These are phyloP conservation scores for Sebastes flavidus DNA, from an alignment of 2,797 vertebrate species.

Conservation along the genomic window DNA sequence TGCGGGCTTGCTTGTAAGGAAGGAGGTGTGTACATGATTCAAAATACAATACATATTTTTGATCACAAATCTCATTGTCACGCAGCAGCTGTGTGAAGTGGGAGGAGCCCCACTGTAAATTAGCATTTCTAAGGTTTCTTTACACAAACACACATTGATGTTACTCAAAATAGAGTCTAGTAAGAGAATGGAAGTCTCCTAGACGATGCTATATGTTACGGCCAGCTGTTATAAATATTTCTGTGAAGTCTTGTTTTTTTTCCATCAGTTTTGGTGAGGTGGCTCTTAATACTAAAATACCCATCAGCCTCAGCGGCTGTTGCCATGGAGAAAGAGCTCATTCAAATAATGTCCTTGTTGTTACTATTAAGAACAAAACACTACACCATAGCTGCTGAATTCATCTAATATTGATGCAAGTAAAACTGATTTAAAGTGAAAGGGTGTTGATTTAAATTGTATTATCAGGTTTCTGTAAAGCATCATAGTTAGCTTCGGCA, in stretches of 20 bases:
- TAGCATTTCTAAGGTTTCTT: slow-evolving; percentile 3
- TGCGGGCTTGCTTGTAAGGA: background rate
- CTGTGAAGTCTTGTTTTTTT: background rate
- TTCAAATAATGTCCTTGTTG: background rate
- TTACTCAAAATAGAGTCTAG: background rate
- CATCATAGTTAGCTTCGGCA: background rate
- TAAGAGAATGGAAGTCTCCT: background rate
- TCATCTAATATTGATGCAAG: background rate
- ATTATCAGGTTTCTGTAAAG: background rate
- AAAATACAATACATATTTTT: background rate
- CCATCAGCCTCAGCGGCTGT: slow-evolving; percentile 1
- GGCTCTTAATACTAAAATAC: background rate
- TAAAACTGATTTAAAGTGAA: background rate
- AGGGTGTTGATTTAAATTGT: background rate
- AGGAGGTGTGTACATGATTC: background rate
- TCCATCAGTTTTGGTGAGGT: background rate
- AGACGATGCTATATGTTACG: background rate
- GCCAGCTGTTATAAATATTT: background rate
- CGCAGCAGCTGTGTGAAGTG: background rate
- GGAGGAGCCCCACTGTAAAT: background rate
- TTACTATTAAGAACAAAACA: slow-evolving; percentile 5
- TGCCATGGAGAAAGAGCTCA: slow-evolving; percentile 10
- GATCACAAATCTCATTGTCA: background rate
- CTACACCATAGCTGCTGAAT: background rate
- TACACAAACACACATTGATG: background rate